Evolutionary conservation across 1,140 invertebrate species (phyloP).

Genomic region (Atta texana): DNA sequence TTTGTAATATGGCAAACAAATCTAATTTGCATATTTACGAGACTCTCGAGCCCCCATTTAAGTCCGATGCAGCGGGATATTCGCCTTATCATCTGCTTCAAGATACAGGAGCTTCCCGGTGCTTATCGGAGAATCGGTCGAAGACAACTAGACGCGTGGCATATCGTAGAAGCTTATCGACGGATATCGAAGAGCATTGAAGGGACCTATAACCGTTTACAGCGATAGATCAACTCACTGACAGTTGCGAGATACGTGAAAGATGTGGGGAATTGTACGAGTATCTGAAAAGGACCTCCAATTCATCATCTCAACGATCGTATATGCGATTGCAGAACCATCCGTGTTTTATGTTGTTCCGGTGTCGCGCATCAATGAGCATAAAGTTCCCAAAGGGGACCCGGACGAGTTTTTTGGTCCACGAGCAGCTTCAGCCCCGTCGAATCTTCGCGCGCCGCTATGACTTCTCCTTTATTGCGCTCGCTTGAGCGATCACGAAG

Average conservation of each 20-base stretch:
- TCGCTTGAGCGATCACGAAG: slow-evolving; percentile 64
- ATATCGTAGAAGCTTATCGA: slow-evolving; percentile 52
- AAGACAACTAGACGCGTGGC: slow-evolving; percentile 7
- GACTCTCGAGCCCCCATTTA: slow-evolving; percentile 42
- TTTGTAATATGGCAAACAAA: slow-evolving; percentile 70
- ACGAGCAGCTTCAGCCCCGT: not conserved
- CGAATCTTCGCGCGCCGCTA: slow-evolving; percentile 33
- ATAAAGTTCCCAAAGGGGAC: slow-evolving; percentile 1
- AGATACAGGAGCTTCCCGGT: not conserved
- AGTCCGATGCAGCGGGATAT: slow-evolving; percentile 18
- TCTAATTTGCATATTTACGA: slow-evolving; percentile 77
- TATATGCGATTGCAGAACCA: not conserved
- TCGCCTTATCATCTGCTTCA: slow-evolving; percentile 31
- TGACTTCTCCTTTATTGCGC: slow-evolving; percentile 67
- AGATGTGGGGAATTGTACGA: slow-evolving; percentile 25
- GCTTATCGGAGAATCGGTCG: slow-evolving; percentile 17
- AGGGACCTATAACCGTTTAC: slow-evolving; percentile 34
- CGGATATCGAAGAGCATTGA: slow-evolving; percentile 42
- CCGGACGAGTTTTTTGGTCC: slow-evolving; percentile 2
- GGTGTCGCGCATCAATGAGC: slow-evolving; percentile 47
- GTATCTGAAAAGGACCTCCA: slow-evolving; percentile 9
- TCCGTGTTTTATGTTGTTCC: slow-evolving; percentile 52
- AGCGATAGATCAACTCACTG: slow-evolving; percentile 39
- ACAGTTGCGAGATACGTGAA: slow-evolving; percentile 43
- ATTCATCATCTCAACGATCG: slow-evolving; percentile 53